These are phyloP conservation scores for Bujurquina vittata DNA, from an alignment of 2,113 vertebrate species.

Conservation along the genomic window DNA sequence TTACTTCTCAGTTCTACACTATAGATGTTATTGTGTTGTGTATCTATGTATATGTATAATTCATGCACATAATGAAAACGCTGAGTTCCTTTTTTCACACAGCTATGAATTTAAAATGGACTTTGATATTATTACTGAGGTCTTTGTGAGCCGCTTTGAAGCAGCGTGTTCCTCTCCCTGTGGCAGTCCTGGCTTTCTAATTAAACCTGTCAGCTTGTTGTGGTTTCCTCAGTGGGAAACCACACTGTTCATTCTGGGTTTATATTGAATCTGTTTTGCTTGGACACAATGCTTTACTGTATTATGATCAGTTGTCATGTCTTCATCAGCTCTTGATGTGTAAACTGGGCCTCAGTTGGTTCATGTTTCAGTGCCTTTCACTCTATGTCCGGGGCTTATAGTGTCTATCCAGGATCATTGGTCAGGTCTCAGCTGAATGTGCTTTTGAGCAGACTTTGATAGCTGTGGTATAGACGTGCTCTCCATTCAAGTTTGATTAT, in stretches of 20 bases:
- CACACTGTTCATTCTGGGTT: constrained; percentile 20
- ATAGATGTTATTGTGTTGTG: not conserved
- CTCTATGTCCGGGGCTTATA: not conserved
- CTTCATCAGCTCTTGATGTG: not conserved
- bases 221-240: not conserved
- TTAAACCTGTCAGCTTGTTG: not conserved
- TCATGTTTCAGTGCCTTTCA: fast-evolving
- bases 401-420: too few species aligned
- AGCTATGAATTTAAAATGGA: not conserved
- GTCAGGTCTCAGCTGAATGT: fast-evolving
- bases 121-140: fast-evolving
- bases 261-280: not conserved
- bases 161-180: not conserved
- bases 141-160: not conserved
- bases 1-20: not conserved
- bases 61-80: not conserved
- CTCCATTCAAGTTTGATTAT: not conserved
- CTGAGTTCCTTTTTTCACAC: too few species aligned
- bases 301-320: not conserved
- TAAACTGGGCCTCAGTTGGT: not conserved
- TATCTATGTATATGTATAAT: not conserved
- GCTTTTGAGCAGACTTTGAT: not conserved
- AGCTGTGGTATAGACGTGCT: not conserved
- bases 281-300: not conserved
- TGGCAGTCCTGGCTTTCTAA: not conserved